These are phyloP conservation scores for Drosophila asahinai DNA, from an alignment of 1,140 invertebrate genomes.

Conservation along the genomic window DNA sequence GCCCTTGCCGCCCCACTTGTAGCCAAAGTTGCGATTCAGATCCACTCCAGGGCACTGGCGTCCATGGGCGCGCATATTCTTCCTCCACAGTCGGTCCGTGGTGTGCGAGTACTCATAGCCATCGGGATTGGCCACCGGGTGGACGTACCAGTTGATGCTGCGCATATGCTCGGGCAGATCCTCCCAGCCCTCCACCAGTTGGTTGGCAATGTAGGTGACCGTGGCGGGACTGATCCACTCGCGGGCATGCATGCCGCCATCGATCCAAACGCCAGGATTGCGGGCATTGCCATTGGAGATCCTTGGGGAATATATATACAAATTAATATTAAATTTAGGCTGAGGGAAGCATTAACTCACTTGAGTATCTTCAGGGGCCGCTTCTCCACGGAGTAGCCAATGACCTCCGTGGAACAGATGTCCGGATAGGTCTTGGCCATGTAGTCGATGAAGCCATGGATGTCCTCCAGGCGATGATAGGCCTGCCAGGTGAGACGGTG, in stretches of 20 bases:
- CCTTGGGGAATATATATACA: slow-evolving; percentile 63
- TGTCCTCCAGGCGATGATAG: slow-evolving; percentile 91
- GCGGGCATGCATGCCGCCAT: slow-evolving; percentile 94
- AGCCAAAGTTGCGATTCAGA: slow-evolving; percentile 93
- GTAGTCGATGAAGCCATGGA: slow-evolving; percentile 91
- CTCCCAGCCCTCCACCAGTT: slow-evolving; percentile 91
- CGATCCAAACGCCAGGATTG: slow-evolving; percentile 89
- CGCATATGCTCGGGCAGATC: slow-evolving; percentile 89
- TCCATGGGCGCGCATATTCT: slow-evolving; percentile 88
- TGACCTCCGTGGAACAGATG: slow-evolving; percentile 89
- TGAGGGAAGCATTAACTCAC: slow-evolving; percentile 38
- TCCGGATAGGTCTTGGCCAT: slow-evolving; percentile 90
- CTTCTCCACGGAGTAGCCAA: slow-evolving; percentile 92
- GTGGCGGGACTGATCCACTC: slow-evolving; percentile 97
- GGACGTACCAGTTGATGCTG: slow-evolving; percentile 92
- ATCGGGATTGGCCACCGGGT: slow-evolving; percentile 94
- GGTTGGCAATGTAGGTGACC: slow-evolving; percentile 92
- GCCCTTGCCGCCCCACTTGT: slow-evolving; percentile 92
- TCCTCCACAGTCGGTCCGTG: slow-evolving; percentile 92
- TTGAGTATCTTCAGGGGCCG: slow-evolving; percentile 90
- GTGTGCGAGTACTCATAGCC: slow-evolving; percentile 94
- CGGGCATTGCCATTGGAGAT: slow-evolving; percentile 88
- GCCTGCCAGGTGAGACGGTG: slow-evolving; percentile 93
- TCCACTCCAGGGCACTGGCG: slow-evolving; percentile 90
- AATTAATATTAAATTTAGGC: too few relatives aligned